These are phyloP conservation scores for Scolanthus callimorphus DNA, from an alignment of 92 coral and sea anemone genomes.

Conservation along the genomic window DNA sequence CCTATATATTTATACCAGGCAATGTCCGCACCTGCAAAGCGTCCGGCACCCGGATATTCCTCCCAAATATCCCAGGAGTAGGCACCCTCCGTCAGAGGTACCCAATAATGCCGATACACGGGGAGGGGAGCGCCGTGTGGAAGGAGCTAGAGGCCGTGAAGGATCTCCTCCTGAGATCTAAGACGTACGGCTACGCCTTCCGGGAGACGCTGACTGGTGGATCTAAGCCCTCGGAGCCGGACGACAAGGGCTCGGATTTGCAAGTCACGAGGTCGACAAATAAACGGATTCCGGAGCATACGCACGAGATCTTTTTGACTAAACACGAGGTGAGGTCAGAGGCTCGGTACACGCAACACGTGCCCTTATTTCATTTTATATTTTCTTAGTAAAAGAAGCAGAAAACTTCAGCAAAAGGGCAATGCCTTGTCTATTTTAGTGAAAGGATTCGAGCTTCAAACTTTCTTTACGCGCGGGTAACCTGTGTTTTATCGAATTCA, in stretches of 20 bases:
- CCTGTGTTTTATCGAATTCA: too few species aligned
- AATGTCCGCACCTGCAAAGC: conserved; percentile 9
- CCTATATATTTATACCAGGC: too few species aligned
- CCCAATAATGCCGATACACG: conserved; percentile 43
- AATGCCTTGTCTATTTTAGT: too few species aligned
- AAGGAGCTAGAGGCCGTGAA: conserved; percentile 36
- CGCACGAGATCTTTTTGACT: too few species aligned
- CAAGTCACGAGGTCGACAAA: background rate
- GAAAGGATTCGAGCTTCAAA: too few species aligned
- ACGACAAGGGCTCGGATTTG: conserved; percentile 1
- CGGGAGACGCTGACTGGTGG: conserved; percentile 29
- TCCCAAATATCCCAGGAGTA: conserved; percentile 28
- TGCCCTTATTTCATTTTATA: too few species aligned
- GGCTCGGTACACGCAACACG: too few species aligned
- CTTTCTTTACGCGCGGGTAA: too few species aligned
- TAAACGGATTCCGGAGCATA: too few species aligned
- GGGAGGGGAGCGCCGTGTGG: conserved; percentile 34
- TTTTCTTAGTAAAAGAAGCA: too few species aligned
- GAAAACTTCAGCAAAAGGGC: too few species aligned
- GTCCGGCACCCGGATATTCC: conserved; percentile 33
- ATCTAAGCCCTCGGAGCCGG: conserved; percentile 20
- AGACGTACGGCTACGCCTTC: conserved; percentile 22
- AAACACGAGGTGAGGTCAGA: too few species aligned
- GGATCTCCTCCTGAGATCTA: conserved; percentile 28
- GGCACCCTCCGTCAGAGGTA: conserved; percentile 26